Evolutionary conservation across 2,888 invertebrate species (phyloP).

Genomic region (Tachina grossa): DNA sequence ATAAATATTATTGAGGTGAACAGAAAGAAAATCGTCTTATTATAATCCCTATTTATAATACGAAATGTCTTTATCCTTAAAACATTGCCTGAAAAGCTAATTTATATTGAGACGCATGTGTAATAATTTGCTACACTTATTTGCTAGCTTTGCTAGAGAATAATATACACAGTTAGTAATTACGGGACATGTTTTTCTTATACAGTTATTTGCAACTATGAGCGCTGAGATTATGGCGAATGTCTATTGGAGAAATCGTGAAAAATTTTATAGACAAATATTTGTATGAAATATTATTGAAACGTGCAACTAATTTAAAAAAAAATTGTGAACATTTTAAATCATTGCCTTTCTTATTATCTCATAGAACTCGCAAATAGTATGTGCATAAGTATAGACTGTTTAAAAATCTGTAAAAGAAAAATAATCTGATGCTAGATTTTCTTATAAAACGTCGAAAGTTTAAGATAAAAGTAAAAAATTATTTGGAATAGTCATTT

Average conservation of each 20-base stretch:
- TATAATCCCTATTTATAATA: too few relatives aligned
- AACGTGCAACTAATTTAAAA: constrained; percentile 46
- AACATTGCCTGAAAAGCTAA: too few relatives aligned
- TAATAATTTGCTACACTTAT: too few relatives aligned
- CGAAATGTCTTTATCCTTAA: too few relatives aligned
- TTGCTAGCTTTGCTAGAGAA: too few relatives aligned
- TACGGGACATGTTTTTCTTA: too few relatives aligned
- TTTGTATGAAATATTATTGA: constrained; percentile 34
- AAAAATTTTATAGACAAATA: constrained; percentile 43
- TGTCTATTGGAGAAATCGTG: constrained; percentile 62
- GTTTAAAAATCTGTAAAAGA: background rate
- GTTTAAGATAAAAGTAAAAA: constrained; percentile 46
- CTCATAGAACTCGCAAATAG: background rate
- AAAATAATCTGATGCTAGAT: constrained; percentile 10
- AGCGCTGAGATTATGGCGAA: constrained; percentile 8
- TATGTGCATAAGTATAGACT: background rate
- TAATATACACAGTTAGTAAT: too few relatives aligned
- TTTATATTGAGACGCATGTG: too few relatives aligned
- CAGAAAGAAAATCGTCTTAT: too few relatives aligned
- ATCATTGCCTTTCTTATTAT: constrained; percentile 1
- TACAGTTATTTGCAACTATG: constrained; percentile 39
- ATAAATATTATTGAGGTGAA: too few relatives aligned
- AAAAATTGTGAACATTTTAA: constrained; percentile 35
- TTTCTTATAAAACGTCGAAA: constrained; percentile 16
- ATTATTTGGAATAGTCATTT: background rate